Evolutionary conservation across 2,797 vertebrate genomes (phyloP).

Genomic region (Adelosebastes latens): DNA sequence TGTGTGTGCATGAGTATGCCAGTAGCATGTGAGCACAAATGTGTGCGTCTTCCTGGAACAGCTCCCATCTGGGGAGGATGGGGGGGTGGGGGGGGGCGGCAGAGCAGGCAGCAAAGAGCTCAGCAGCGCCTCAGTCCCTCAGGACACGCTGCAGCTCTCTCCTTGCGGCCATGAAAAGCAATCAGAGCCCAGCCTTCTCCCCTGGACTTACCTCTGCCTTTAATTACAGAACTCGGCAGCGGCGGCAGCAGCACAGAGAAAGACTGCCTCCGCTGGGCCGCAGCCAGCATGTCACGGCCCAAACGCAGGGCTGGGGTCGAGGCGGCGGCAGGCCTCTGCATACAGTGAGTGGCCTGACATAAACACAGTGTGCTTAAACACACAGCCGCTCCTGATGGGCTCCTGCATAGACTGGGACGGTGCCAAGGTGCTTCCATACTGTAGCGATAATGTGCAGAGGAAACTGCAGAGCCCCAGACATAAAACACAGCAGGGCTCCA

Average conservation of each 20-base stretch:
- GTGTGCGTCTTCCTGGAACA: constrained; percentile 65
- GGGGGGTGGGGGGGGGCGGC: constrained; percentile 13
- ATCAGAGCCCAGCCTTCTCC: constrained; percentile 82
- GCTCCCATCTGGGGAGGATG: constrained; percentile 46
- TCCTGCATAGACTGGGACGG: constrained; percentile 23
- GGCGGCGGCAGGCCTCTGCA: constrained; percentile 51
- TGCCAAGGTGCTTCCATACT: constrained; percentile 34
- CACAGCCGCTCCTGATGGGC: constrained; percentile 36
- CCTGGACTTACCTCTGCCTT: constrained; percentile 84
- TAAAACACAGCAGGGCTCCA: constrained; percentile 48
- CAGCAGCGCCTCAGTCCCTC: constrained; percentile 75
- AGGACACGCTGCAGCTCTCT: constrained; percentile 78
- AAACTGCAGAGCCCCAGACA: constrained; percentile 39
- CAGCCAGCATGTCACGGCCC: constrained; percentile 60
- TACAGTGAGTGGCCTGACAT: constrained; percentile 47
- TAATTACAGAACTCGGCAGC: constrained; percentile 82
- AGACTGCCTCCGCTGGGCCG: constrained; percentile 66
- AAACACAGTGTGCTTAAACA: constrained; percentile 38
- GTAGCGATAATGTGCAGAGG: constrained; percentile 32
- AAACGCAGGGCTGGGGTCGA: constrained; percentile 34
- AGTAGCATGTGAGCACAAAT: constrained; percentile 52
- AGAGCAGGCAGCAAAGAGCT: constrained; percentile 74
- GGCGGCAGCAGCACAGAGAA: constrained; percentile 52
- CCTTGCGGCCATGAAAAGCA: constrained; percentile 83
- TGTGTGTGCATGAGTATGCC: constrained; percentile 34